Percentiles rank a stretch among this genome's conserved stretches.
These are phyloP conservation scores for Physocephala rufipes DNA, from an alignment of 2,888 invertebrate genomes.

Conservation along the genomic window DNA sequence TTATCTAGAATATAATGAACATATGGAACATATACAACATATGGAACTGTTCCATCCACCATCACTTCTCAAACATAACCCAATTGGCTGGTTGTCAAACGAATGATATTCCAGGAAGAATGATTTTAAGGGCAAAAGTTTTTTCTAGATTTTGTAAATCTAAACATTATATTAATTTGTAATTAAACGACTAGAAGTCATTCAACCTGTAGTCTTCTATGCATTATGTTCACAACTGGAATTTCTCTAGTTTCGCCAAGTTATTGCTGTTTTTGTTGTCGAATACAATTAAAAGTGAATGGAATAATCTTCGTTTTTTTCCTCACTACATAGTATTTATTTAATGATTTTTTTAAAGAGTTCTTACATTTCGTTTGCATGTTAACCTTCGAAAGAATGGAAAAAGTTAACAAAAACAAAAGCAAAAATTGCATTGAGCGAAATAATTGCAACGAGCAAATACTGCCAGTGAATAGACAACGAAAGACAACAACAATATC, in stretches of 20 bases:
- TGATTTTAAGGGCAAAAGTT: too few species aligned
- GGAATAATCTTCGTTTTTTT: slow-evolving; percentile 5
- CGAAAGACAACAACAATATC: too few species aligned
- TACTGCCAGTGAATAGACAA: too few species aligned
- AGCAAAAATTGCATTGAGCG: not conserved
- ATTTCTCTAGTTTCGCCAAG: not conserved
- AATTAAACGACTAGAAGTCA: not conserved
- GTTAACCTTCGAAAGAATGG: not conserved
- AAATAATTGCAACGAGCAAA: not conserved
- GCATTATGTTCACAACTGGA: not conserved
- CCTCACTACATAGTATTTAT: not conserved
- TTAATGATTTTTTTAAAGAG: not conserved
- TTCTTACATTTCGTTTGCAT: not conserved
- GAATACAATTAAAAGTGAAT: slow-evolving; percentile 11
- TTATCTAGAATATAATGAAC: too few species aligned
- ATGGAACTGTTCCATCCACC: not conserved
- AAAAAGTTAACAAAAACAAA: not conserved
- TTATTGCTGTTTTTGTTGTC: not conserved
- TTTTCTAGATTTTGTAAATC: not conserved
- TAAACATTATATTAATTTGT: not conserved
- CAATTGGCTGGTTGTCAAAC: too few species aligned
- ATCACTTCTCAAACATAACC: too few species aligned
- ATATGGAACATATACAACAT: not conserved
- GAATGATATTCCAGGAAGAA: too few species aligned
- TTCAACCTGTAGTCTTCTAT: not conserved